Conservation (phyloP, 2,888 invertebrate species). For the Aleiodes testaceus region DNA sequence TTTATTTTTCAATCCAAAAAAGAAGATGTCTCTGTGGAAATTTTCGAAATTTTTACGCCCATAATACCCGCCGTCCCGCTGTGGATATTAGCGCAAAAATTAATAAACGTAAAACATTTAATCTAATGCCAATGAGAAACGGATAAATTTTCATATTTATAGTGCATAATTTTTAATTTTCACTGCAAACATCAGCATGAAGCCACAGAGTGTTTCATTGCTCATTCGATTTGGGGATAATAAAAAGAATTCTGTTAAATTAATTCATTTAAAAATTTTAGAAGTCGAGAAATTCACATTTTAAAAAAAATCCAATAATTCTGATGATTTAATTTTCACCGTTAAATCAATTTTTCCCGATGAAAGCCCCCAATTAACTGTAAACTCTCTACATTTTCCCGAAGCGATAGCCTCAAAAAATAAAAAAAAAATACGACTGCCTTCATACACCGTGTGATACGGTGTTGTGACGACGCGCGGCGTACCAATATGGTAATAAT, state of each 20-base stretch:
- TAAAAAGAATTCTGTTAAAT: not conserved
- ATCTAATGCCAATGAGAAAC: conserved; percentile 64
- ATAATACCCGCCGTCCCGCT: conserved; percentile 51
- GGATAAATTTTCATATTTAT: conserved; percentile 69
- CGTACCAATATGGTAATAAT: conserved; percentile 70
- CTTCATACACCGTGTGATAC: conserved; percentile 40
- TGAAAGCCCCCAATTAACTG: no score
- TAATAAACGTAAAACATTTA: conserved; percentile 71
- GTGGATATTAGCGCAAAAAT: conserved; percentile 64
- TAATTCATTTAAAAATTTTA: not conserved
- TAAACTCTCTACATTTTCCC: no score
- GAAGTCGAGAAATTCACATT: no score
- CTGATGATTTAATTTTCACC: no score
- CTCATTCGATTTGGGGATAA: conserved; percentile 65
- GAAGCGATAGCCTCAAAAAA: not conserved
- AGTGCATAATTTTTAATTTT: conserved; percentile 53
- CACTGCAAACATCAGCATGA: conserved; percentile 27
- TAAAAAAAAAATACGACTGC: not conserved
- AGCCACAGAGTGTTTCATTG: conserved; percentile 58
- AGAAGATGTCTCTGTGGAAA: conserved; percentile 19
- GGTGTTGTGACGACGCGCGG: conserved; percentile 69
- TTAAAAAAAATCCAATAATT: no score
- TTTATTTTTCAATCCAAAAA: conserved; percentile 3
- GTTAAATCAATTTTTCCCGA: no score
- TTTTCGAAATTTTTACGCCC: conserved; percentile 36